Percentiles rank a stretch among this genome's conserved stretches.
Evolutionary conservation across 2,888 invertebrate genomes (phyloP).

Genomic region (Folsomia manolachei): DNA sequence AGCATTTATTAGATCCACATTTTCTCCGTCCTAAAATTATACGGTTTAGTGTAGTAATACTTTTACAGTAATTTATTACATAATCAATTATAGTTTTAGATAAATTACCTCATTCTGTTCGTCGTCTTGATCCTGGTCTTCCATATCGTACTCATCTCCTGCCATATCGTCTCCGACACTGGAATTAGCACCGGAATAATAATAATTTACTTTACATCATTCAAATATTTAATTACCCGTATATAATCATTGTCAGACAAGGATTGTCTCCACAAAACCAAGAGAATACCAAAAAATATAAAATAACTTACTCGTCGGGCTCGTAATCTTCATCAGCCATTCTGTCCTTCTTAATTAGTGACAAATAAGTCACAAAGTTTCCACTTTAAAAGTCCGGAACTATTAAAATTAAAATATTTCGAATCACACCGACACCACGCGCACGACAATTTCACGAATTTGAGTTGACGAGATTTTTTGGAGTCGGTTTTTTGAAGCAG

Average conservation of each 20-base stretch:
- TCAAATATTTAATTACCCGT: no score
- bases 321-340: conserved; percentile 89
- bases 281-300: background rate
- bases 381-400: no score
- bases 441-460: no score
- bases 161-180: conserved; percentile 57
- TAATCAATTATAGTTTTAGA: background rate
- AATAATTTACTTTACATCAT: background rate
- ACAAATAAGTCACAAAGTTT: no score
- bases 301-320: conserved; percentile 69
- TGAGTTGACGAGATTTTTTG: no score
- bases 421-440: no score
- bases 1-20: conserved; percentile 74
- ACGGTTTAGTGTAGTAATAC: background rate
- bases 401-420: no score
- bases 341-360: background rate
- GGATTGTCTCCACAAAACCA: background rate
- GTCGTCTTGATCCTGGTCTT: conserved; percentile 83
- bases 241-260: no score
- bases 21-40: conserved; percentile 68
- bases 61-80: background rate
- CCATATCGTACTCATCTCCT: conserved; percentile 76
- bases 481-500: no score
- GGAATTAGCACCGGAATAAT: no score
- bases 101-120: conserved; percentile 70